Evolutionary conservation across 2,888 invertebrate species (phyloP), one percentile per base, ranked within the genome.

Genomic region (Bombylius major): DNA sequence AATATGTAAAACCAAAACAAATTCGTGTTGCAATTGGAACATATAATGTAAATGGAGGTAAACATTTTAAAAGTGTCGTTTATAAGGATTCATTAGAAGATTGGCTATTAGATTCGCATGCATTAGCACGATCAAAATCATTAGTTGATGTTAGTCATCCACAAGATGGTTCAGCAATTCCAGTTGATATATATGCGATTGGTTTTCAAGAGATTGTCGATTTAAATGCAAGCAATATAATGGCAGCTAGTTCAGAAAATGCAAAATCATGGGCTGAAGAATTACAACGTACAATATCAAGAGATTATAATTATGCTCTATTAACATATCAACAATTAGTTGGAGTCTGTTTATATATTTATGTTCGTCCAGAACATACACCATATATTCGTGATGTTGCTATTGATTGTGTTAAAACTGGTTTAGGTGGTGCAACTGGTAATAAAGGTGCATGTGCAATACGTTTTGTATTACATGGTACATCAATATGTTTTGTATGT

Each of bases 121-220:
- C 82, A 60, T 70, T 79, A 60, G 75, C 78, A n/a, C 68, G 71
- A 13, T 73, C 76, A 8, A 73, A 74, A 58, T 73, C 70, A 23
- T 65, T 79, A 44, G 75, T 78, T 1, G 75, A 79, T 67, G 71
- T 77, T 1, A 72, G 71, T 55, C 74, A 75, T 64, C 69, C 73
- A 1, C 71, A 75, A 46, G 76, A 76, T 53, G 68, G 70, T 56
- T 64, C 65, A 8, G 61, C 64, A 11, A 66, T 66, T 53, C 71
- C 91, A 23, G 86, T 89, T 53, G 99, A 99, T 74, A 89, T 99
- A 59, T 98, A 88, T 77, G 97, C 96, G 1, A 89, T 99, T 69
- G 99, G 99, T 23, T 97, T 99, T 76, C 94, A 99, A 75, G 99
- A 99, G 79, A 97, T 99, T 63, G 98, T 99, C 11, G 99, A 99